Conservation (phyloP, 92 coral and sea anemone species). For the Montipora capitata region DNA sequence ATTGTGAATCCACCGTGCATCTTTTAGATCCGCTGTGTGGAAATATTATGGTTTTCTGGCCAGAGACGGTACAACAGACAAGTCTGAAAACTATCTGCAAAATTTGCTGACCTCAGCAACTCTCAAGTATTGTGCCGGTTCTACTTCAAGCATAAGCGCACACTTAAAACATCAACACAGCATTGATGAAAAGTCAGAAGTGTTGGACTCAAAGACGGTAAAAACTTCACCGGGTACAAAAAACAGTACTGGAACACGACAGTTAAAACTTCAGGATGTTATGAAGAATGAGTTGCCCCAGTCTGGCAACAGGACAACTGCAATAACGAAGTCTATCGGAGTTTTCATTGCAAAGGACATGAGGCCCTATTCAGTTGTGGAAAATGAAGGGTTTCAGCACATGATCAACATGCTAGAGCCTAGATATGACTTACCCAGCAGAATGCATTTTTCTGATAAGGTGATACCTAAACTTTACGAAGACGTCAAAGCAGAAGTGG, state of each 20-base stretch:
- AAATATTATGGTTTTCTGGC: too few species aligned
- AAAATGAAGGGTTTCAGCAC: conserved; percentile 54
- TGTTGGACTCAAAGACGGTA: too few species aligned
- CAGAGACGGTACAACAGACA: too few species aligned
- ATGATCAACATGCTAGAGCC: conserved; percentile 32
- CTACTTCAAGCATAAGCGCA: not conserved
- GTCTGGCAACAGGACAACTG: conserved; percentile 40
- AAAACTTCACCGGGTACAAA: too few species aligned
- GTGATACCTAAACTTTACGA: conserved; percentile 22
- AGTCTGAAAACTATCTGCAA: too few species aligned
- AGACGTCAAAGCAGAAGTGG: conserved; percentile 1
- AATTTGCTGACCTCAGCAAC: too few species aligned
- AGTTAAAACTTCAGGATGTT: not conserved
- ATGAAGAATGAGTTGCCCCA: conserved; percentile 4
- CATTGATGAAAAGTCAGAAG: not conserved
- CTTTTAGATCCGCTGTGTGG: too few species aligned
- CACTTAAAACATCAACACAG: not conserved
- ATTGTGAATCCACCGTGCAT: not conserved
- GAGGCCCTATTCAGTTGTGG: conserved; percentile 55
- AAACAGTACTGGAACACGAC: too few species aligned
- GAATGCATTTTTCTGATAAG: conserved; percentile 26
- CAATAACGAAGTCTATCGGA: not conserved
- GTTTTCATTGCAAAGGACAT: conserved; percentile 44
- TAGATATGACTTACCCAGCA: conserved; percentile 45
- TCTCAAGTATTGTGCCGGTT: not conserved